A percentile compares a stretch with the other conserved stretches of the same genome.
These are phyloP conservation scores for Phrynocephalus versicolor DNA, from an alignment of 2,113 vertebrate genomes.

Conservation along the genomic window DNA sequence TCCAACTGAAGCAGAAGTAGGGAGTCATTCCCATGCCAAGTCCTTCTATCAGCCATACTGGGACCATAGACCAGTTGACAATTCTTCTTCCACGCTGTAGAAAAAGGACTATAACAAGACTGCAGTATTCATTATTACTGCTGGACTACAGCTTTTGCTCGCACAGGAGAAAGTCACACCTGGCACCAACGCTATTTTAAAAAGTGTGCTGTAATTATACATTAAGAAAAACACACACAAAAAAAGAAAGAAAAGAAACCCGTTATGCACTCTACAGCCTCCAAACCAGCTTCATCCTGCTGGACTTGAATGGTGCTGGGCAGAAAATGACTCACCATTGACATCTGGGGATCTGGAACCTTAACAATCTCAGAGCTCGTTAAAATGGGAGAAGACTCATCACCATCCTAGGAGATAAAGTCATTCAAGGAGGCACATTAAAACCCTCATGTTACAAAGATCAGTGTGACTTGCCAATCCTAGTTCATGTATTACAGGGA, in stretches of 20 bases:
- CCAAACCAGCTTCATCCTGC: neutral
- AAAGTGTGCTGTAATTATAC: neutral
- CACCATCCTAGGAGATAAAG: slow-evolving; percentile 84
- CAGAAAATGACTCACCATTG: slow-evolving; percentile 84
- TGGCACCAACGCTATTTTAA: neutral
- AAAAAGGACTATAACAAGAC: too few species aligned
- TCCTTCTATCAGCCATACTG: too few species aligned
- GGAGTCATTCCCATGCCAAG: too few species aligned
- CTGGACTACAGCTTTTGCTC: too few species aligned
- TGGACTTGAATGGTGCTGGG: neutral
- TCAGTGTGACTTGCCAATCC: neutral
- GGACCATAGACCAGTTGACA: too few species aligned
- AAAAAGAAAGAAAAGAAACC: too few species aligned
- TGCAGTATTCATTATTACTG: too few species aligned
- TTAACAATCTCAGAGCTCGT: slow-evolving; percentile 95
- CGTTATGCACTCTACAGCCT: too few species aligned
- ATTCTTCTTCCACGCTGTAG: too few species aligned
- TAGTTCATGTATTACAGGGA: neutral
- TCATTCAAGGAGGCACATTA: slow-evolving; percentile 6
- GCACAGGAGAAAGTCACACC: neutral
- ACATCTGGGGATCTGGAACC: slow-evolving; percentile 99
- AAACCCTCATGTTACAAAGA: neutral
- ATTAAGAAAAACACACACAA: neutral
- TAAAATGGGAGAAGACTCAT: slow-evolving; percentile 85
- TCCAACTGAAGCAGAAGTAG: too few species aligned